Base-by-base conservation (phyloP, 2,113 vertebrate genomes). In the Gadus chalcogrammus region DNA sequence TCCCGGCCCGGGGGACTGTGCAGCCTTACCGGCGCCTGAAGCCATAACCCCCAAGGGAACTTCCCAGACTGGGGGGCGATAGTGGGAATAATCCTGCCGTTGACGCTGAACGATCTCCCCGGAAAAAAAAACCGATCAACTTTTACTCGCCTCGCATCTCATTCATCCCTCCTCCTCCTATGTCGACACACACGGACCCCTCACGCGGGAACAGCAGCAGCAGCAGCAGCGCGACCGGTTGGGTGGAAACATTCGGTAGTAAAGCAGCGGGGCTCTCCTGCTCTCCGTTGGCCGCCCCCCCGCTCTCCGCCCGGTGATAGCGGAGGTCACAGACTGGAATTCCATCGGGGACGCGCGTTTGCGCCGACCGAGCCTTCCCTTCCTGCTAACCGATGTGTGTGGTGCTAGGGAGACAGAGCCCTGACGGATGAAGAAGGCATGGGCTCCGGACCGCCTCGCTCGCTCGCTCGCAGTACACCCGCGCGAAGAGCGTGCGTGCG, bases 11-110 rank as follows among this genome's bases (percentile, higher is more conserved):
- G 77, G 83, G 12, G 88, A 79, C 79, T 92, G 92, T 79, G 88
- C 90, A 71, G 87, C 87, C 89, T 93, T 95, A 80, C 90, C 91
- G 87, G 93, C 82, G 84, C 93, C 90, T 71, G 95, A 94, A 94
- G 97, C 96, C 85, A 91, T 92, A 81, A 78, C 68, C 15, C 55
- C 65, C 65, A 65, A 28, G 83, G 83, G 81, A 87, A 85, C 78
- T 88, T 86, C 81, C 81, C 75, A 28, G 72, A 82, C 64, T 67
- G 78, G 42, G 12, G 42, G 82, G 74, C 82, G 81, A 73, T 68
- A 70, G 79, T 86, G 80, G 72, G 69, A 76, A 86, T 73, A 24
- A 80, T 75, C 83, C 82, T 12, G 71, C 81, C 77, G 67, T 48
- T 7, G 42, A 48, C 42, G 63, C 80, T 77, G 82, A 55, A n/a